Base-by-base conservation (phyloP, 2,888 invertebrate genomes). In the Tyria jacobaeae region DNA sequence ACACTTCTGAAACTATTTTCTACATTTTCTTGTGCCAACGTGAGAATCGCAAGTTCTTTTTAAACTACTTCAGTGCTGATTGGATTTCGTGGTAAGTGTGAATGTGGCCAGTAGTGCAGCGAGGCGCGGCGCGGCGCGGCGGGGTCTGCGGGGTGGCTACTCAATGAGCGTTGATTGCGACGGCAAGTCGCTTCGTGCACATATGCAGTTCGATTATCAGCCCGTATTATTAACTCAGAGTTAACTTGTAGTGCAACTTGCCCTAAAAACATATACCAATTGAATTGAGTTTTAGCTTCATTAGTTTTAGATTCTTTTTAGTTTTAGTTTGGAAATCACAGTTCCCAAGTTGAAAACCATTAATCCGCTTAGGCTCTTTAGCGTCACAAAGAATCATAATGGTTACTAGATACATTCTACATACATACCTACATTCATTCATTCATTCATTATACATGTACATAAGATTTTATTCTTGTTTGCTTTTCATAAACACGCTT, bases 101-200 rank as follows among this genome's bases (percentile, higher is more conserved):
- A 71, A 71, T 70, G 71, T 62, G 60, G 44, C 21, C 54, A 54
- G 70, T 31, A 37, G 27, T 64, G 37, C 61, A 27, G 47, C 41
- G 47, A 56, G 67, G 54, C 1, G 15, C 62, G 50, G 24, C 37
- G 61, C 62, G 62, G 31, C 15, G 60, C 54, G 64, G 24, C 3
- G 35, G 39, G 2, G 37, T 37, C 54, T 62, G 24, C 3, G 35
- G 39, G 2, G 37, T 37, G 60, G 39, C 57, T 63, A 60, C 72
- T 83, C 82, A 83, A 85, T 82, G 81, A 64, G 76, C 73, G 71
- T 78, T 84, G 84, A 83, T 84, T 83, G 81, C 81, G 73, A 68
- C 63, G 67, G 62, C 62, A 64, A 66, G 68, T 71, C 68, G 64
- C 62, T 64, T 57, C 66, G 72, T 68, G 62, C 50, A 60, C 75